Percentiles rank a stretch among this genome's conserved stretches.
Evolutionary conservation across 2,113 vertebrate genomes (phyloP).

Genomic region (Tachycineta bicolor): DNA sequence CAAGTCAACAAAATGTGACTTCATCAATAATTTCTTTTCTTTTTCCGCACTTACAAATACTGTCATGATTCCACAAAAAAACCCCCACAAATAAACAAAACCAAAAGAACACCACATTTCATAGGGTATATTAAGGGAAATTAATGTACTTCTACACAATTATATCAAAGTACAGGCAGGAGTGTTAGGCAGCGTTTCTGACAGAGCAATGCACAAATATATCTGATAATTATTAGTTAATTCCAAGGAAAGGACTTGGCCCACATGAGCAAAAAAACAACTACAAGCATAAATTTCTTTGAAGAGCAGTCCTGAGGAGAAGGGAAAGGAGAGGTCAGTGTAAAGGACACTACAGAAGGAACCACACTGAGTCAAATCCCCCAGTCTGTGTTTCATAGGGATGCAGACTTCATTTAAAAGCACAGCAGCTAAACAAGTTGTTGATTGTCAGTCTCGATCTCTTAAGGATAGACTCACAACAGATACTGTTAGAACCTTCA

Average conservation of each 20-base stretch:
- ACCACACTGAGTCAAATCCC: rapidly evolving
- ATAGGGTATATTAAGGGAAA: background rate
- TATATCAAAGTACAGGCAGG: background rate
- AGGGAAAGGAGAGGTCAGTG: background rate
- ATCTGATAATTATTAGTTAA: background rate
- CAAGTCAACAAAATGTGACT: background rate
- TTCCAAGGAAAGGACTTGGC: background rate
- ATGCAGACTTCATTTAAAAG: background rate
- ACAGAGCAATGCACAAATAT: background rate
- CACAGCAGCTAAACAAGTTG: background rate
- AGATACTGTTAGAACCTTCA: background rate
- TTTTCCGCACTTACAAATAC: background rate
- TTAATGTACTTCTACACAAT: background rate
- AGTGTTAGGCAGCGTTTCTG: background rate
- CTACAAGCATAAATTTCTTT: background rate
- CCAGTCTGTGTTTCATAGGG: background rate
- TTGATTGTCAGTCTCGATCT: background rate
- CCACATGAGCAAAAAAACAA: background rate
- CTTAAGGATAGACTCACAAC: background rate
- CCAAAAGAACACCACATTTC: background rate
- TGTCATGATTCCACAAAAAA: background rate
- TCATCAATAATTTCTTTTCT: background rate
- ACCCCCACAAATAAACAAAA: background rate
- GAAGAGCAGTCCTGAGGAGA: background rate
- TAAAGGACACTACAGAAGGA: background rate